Evolutionary conservation across 2,888 invertebrate genomes (phyloP), one percentile per base, ranked within the genome.

Genomic region (Desoria tigrina): DNA sequence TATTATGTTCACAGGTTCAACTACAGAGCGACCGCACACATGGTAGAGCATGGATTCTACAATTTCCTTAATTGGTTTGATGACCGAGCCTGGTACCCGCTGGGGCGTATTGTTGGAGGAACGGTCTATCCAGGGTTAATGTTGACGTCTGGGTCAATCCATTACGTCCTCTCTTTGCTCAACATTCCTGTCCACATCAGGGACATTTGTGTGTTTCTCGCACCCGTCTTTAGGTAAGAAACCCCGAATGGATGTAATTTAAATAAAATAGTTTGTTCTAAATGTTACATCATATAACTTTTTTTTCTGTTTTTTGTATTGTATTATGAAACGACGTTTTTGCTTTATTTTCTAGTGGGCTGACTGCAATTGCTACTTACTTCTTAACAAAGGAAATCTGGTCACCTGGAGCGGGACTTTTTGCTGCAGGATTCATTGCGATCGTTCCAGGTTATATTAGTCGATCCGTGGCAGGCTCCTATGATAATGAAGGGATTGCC

Each of bases 31-130:
- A 97, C 97, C 1, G 88, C 92, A 77, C 96, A 87, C 80, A 83
- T 97, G 71, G 88, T 94, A 0, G 95, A 96, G 79, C 90, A 97
- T 82, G 97, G 97, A 0, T 97, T 95, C 80, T 97, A 96, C 81
- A 89, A 87, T 66, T 97, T 97, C 80, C 94, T 96, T 80, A 97
- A 97, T 82, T 97, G 97, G 97, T 97, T 97, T 83, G 97, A 97
- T 83, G 96, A 95, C 78, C 82, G 93, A 79, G 96, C 95, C 78
- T 96, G 96, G 96, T 97, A 97, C 82, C 97, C 97, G 0, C 82
- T 97, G 55, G 97, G 97, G 0, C 87, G 97, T 81, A 96, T 96
- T 78, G 95, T 97, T 81, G 63, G 71, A 88, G 91, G 92, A 68
- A 94, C 93, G 6, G 94, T 94, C 76, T 94, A 94, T 81, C 94